Base-by-base conservation (phyloP, 2,797 vertebrate species). In the Aeoliscus strigatus region DNA sequence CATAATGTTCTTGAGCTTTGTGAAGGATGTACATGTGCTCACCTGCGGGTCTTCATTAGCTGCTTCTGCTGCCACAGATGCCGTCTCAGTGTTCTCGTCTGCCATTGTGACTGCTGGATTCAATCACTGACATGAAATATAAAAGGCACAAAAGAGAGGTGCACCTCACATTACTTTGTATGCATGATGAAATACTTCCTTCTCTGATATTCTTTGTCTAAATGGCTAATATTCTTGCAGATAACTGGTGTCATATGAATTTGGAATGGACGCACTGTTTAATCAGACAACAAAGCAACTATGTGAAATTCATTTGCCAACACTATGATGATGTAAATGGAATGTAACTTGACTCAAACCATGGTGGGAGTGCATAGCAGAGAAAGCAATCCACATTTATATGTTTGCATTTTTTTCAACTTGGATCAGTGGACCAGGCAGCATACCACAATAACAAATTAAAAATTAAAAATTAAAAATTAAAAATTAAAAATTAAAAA, bases 21-120 rank as follows among this genome's bases (percentile, higher is more conserved):
- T 44, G 54, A 60, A 35, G 15, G 14, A 40, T 48, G 51, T 57
- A 32, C 66, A 50, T 40, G 34, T 17, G 43, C 66, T 79, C 63
- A 89, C 88, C 86, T 87, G 84, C 61, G 82, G 77, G 16, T 88
- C 83, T 68, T 43, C 73, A 51, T 79, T 41, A 51, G 58, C 39
- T 7, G 60, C 24, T 51, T 78, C 60, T 47, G 64, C 55, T 38
- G 66, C 49, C 17, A 55, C 54, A 34, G 58, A 57, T 36, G 38
- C 78, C 18, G 33, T 56, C 60, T 81, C 74, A 54, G 50, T 64
- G 48, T 51, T 62, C 58, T 80, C 66, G 61, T 89, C 87, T 59
- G 79, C 79, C 87, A 89, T 89, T 60, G 67, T 72, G 50, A 58
- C 47, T 52, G 46, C 60, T 60, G 70, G 56, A 64, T 59, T 79